Evolutionary conservation across 2,797 vertebrate genomes (phyloP).

Genomic region (Hydrocynus forskahlii): DNA sequence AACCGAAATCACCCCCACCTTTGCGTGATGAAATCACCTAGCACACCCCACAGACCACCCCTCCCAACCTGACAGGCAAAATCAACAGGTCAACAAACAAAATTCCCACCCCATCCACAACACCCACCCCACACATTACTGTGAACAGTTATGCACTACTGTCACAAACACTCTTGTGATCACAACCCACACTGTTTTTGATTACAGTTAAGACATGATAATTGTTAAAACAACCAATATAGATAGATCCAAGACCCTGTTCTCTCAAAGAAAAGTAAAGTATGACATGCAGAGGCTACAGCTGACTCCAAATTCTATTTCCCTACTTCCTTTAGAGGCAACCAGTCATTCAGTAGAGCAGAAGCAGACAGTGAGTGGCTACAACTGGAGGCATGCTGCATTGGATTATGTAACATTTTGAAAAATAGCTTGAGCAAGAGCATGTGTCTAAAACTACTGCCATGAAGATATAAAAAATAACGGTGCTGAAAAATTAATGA

Average conservation of each 20-base stretch:
- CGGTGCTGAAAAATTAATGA: constrained; percentile 56
- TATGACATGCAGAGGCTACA: background rate
- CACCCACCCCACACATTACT: no score
- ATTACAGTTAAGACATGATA: background rate
- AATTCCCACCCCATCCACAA: no score
- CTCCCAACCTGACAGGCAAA: no score
- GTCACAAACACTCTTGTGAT: background rate
- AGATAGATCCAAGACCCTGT: background rate
- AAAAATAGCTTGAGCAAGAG: background rate
- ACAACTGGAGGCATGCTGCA: background rate
- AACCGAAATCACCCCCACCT: no score
- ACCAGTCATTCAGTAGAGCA: background rate
- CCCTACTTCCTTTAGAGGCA: background rate
- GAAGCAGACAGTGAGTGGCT: background rate
- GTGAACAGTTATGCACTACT: no score
- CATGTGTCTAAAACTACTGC: constrained; percentile 8
- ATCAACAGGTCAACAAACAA: no score
- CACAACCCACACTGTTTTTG: background rate
- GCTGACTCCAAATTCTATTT: constrained; percentile 13
- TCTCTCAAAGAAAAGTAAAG: background rate
- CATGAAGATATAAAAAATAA: constrained; percentile 46
- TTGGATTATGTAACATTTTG: constrained; percentile 35
- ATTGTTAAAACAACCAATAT: no score
- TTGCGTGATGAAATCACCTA: no score
- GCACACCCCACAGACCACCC: no score